Conservation (phyloP, 1,140 invertebrate species). For the Diprion similis region DNA sequence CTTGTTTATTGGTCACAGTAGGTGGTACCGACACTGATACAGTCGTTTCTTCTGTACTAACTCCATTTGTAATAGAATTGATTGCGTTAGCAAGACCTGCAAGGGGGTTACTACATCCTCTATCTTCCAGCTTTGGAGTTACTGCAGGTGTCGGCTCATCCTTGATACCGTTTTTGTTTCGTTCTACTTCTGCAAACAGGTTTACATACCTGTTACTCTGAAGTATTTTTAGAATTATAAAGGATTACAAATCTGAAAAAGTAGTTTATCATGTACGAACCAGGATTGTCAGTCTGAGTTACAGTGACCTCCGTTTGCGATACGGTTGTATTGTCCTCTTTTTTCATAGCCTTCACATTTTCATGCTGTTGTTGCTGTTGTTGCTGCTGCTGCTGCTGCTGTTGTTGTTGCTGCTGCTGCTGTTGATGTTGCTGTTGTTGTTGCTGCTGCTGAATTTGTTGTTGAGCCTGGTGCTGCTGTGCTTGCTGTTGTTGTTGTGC, state of each 20-base stretch:
- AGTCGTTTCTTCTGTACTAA: slow-evolving; percentile 41
- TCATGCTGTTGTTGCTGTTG: slow-evolving; percentile 65
- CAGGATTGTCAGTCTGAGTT: slow-evolving; percentile 27
- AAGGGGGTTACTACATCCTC: slow-evolving; percentile 51
- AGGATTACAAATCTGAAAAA: background rate
- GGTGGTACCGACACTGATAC: slow-evolving; percentile 39
- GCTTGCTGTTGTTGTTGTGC: slow-evolving; percentile 46
- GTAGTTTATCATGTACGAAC: slow-evolving; percentile 25
- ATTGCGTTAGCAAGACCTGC: slow-evolving; percentile 55
- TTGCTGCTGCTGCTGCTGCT: slow-evolving; percentile 57
- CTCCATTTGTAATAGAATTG: slow-evolving; percentile 57
- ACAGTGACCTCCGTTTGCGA: slow-evolving; percentile 21
- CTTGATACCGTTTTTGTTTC: slow-evolving; percentile 37
- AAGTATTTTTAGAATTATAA: slow-evolving; percentile 13
- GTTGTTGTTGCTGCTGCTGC: slow-evolving; percentile 46
- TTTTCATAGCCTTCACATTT: slow-evolving; percentile 63
- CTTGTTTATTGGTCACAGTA: slow-evolving; percentile 66
- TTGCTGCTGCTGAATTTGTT: slow-evolving; percentile 52
- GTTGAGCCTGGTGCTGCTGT: slow-evolving; percentile 57
- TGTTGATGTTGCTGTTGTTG: slow-evolving; percentile 51
- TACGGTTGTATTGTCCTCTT: slow-evolving; percentile 42
- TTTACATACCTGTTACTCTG: slow-evolving; percentile 14
- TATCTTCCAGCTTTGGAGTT: slow-evolving; percentile 45
- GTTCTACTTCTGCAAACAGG: slow-evolving; percentile 39
- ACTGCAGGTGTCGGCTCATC: slow-evolving; percentile 32